Evolutionary conservation across 2,888 invertebrate species (phyloP), one percentile per base, ranked within the genome.

Genomic region (Limulus polyphemus): DNA sequence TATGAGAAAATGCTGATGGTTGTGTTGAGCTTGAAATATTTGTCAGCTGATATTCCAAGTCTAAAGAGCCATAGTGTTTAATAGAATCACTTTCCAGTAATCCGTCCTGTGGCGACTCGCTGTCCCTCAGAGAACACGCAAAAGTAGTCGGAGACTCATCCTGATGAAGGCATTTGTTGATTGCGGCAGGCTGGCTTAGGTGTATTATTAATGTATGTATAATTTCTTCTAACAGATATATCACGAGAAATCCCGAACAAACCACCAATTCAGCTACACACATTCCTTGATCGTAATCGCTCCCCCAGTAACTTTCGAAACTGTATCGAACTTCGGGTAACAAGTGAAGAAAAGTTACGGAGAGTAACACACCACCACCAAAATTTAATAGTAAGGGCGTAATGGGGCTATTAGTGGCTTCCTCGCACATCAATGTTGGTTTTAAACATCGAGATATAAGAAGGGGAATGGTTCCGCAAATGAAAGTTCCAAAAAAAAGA

Each of bases 361-460:
- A 84, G 51, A 90, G 77, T 16, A 90, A 77, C 0, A 90, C 89
- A 12, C 90, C 90, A n/a, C 89, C 90, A 14, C 89, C 90, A 68
- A 89, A 85, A n/a, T 87, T 84, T 32, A 90, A 66, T 14, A 65
- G 58, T 14, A 65, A 65, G 13, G 65, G 55, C 32, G 32, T 32
- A 32, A 32, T 32, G 32, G 5, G 32, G 32, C 32, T 32, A 5
- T 32, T 32, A 32, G 32, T 32, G 3, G 32, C 32, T 32, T 32
- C 32, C 7, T 32, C 32, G 32, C 32, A 32, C 5, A 32, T 32
- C 32, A 32, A 32, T 32, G 32, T 32, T 32, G 32, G 7, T 32
- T 32, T 32, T 32, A 32, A 32, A 32, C 32, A 32, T 32, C 32
- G 32, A 32, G 32, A 32, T 32, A 32, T 2, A 32, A 54, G 32